These are phyloP conservation scores for Agrypnia vestita DNA, from an alignment of 1,140 invertebrate genomes.

Conservation along the genomic window DNA sequence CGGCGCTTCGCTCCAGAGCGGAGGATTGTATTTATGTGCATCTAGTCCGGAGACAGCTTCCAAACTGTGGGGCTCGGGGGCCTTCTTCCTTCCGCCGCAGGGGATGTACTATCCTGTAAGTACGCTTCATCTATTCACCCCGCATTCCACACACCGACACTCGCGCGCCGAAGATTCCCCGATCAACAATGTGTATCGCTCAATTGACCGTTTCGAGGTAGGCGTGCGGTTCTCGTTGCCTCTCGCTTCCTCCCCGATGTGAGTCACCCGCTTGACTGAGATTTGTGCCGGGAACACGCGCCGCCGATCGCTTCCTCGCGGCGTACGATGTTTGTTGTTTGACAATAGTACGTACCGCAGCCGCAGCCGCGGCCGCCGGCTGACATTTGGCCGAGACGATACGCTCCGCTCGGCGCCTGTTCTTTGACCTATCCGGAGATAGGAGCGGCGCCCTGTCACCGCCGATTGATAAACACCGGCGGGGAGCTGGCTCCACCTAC, in stretches of 20 bases:
- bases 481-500: not conserved
- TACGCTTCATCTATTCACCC: slow-evolving; percentile 63
- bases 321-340: slow-evolving; percentile 25
- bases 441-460: slow-evolving; percentile 9
- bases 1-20: slow-evolving; percentile 68
- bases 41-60: slow-evolving; percentile 81
- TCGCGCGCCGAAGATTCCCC: slow-evolving; percentile 25
- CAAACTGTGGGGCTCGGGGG: slow-evolving; percentile 95
- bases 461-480: slow-evolving; percentile 21
- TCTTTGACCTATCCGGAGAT: slow-evolving; percentile 37
- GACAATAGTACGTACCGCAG: not conserved
- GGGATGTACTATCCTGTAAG: slow-evolving; percentile 95
- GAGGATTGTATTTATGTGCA: slow-evolving; percentile 72
- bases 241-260: slow-evolving; percentile 43
- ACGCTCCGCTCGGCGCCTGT: slow-evolving; percentile 32
- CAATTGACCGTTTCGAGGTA: slow-evolving; percentile 48
- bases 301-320: slow-evolving; percentile 26
- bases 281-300: slow-evolving; percentile 47
- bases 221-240: slow-evolving; percentile 44
- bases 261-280: slow-evolving; percentile 49
- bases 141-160: slow-evolving; percentile 1
- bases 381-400: slow-evolving; percentile 26
- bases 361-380: slow-evolving; percentile 8
- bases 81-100: slow-evolving; percentile 93
- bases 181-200: slow-evolving; percentile 51